Evolutionary conservation across 2,797 vertebrate genomes (phyloP), one percentile per base, ranked within the genome.

Genomic region (Protosalanx chinensis): DNA sequence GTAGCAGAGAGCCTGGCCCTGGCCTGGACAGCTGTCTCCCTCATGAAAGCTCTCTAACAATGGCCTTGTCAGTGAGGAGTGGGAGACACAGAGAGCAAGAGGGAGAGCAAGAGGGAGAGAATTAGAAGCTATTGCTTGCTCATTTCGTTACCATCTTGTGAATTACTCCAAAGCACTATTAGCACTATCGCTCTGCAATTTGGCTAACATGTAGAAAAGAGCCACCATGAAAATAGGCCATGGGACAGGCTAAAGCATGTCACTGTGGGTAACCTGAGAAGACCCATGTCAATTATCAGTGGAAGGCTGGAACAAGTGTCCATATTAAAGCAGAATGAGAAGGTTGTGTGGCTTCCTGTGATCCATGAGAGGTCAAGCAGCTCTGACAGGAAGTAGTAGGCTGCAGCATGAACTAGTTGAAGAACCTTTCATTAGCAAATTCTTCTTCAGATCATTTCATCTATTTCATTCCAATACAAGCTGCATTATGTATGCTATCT

Each of bases 251-350:
- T 46, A 53, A 46, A 15, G 16, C 6, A 15, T 7, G 41, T 67
- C 64, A 67, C 15, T 30, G 27, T 68, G 10, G 30, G 30, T 57
- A n/a, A 68, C 29, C 30, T 33, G 53, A 53, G 51, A 53, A 6
- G 51, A 53, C 13, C 51, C 51, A 18, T 30, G 15, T 58, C 51
- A 58, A 58, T 35, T 68, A 58, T 23, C 51, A 58, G 67, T 35
- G 30, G n/a, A 30, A 32, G 29, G 7, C 27, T 35, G 18, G 51
- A 33, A 58, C 46, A 35, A 58, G 67, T 33, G 30, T 58, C 10
- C 8, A 33, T 68, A 57, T 57, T 68, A 57, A 56, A 33, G 7
- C 51, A 20, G 6, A 68, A 68, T 30, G 53, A 58, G 30, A 29
- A 37, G 29, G 49, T 29, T 27, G 10, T 12, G 30, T 1, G 60